Conservation (phyloP, 2,888 invertebrate species). For the Pachycephus smyrnensis region DNA sequence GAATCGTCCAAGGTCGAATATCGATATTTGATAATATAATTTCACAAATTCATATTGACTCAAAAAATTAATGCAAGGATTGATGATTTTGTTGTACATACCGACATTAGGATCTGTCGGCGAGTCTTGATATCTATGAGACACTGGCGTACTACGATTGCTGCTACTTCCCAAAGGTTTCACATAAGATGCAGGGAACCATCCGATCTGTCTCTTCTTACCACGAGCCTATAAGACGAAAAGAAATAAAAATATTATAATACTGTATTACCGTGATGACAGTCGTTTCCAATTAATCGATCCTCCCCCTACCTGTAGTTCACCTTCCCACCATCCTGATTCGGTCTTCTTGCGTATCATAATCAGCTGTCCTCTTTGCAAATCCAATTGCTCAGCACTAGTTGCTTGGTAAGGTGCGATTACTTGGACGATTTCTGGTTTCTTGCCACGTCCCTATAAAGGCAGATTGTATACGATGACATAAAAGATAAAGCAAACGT, state of each 20-base stretch:
- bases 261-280: not conserved
- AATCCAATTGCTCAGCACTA: slow-evolving; percentile 90
- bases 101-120: slow-evolving; percentile 63
- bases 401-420: slow-evolving; percentile 93
- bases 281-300: not conserved
- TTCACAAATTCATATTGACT: not conserved
- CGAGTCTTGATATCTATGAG: slow-evolving; percentile 64
- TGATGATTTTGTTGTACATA: slow-evolving; percentile 36
- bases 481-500: slow-evolving; percentile 4
- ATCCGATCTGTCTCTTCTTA: slow-evolving; percentile 91
- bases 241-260: not conserved
- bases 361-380: slow-evolving; percentile 91
- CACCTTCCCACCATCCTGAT: slow-evolving; percentile 99
- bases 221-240: slow-evolving; percentile 72
- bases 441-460: slow-evolving; percentile 76
- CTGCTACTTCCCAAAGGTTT: slow-evolving; percentile 71
- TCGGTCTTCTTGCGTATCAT: slow-evolving; percentile 97
- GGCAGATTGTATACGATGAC: slow-evolving; percentile 11
- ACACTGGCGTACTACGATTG: slow-evolving; percentile 64
- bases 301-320: slow-evolving; percentile 78
- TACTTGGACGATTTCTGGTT: slow-evolving; percentile 94
- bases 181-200: slow-evolving; percentile 99
- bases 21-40: not conserved
- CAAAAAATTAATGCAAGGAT: not conserved
- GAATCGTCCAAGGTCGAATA: too few species aligned